Evolutionary conservation across 1,140 invertebrate species (phyloP).

Genomic region (Hyles euphorbiae): DNA sequence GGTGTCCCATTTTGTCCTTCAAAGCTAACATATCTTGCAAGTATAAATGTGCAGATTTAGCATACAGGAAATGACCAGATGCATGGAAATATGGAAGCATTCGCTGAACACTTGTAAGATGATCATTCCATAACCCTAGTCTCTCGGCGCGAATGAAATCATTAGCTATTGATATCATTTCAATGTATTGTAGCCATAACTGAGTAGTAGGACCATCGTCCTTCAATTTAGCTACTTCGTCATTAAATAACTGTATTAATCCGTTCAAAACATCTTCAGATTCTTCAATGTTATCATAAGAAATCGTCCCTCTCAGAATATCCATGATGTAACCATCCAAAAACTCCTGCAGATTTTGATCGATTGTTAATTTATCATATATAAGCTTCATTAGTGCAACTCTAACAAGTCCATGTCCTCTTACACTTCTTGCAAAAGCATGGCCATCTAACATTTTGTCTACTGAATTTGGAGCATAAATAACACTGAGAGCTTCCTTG

Average conservation of each 20-base stretch:
- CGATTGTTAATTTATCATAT: constrained; percentile 32
- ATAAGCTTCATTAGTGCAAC: constrained; percentile 38
- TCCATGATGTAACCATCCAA: constrained; percentile 32
- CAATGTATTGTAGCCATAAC: constrained; percentile 65
- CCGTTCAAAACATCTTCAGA: constrained; percentile 31
- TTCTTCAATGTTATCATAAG: constrained; percentile 41
- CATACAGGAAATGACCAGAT: too few species aligned
- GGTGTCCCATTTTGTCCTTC: too few species aligned
- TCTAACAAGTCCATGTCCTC: constrained; percentile 52
- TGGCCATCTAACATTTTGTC: constrained; percentile 54
- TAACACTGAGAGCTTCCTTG: constrained; percentile 38
- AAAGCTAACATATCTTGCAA: too few species aligned
- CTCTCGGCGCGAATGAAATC: constrained; percentile 55
- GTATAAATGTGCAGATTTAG: too few species aligned
- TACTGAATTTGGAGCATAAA: constrained; percentile 50
- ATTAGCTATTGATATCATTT: constrained; percentile 41
- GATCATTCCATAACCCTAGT: too few species aligned
- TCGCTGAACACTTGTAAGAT: too few species aligned
- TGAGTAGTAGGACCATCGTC: constrained; percentile 47
- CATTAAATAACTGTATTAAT: constrained; percentile 39
- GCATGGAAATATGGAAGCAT: too few species aligned
- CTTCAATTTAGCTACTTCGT: constrained; percentile 40
- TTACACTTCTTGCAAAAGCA: constrained; percentile 42
- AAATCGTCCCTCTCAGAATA: constrained; percentile 35
- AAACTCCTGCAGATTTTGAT: constrained; percentile 29